Percentiles rank a stretch among this genome's conserved stretches.
phyloP scores from a whole-genome alignment of 2,113 vertebrate genomes.

The Laticauda laticaudata region DNA sequence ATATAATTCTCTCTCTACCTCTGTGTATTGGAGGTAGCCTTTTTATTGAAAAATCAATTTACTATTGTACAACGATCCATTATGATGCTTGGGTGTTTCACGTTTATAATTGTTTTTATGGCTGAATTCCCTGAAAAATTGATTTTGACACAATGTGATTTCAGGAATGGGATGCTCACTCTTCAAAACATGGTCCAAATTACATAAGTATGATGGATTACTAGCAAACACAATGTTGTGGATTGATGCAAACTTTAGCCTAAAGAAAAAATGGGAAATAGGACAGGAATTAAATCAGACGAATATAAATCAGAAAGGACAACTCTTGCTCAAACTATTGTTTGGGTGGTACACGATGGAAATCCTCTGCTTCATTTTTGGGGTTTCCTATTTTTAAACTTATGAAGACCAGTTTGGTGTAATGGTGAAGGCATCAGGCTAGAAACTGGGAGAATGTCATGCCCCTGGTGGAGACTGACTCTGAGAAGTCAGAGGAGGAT shows the following conservation, averaged over 20 bases:
- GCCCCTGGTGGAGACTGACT: too few species aligned
- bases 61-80: not conserved
- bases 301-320: not conserved
- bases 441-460: not conserved
- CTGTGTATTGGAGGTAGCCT: not conserved
- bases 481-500: too few species aligned
- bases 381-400: not conserved
- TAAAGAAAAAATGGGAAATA: not conserved
- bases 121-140: conserved; percentile 1
- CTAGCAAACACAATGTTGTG: not conserved
- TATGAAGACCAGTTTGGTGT: not conserved
- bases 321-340: not conserved
- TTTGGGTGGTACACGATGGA: not conserved
- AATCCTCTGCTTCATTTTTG: too few species aligned
- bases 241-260: not conserved
- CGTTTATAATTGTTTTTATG: not conserved
- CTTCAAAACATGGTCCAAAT: not conserved
- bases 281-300: not conserved
- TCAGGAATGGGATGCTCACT: not conserved
- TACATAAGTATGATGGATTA: not conserved
- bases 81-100: not conserved
- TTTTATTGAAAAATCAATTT: not conserved
- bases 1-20: not conserved
- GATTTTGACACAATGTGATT: not conserved
- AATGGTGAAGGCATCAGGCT: not conserved